These are phyloP conservation scores for Ctenicera cuprea DNA, from an alignment of 2,888 invertebrate genomes.

Conservation along the genomic window DNA sequence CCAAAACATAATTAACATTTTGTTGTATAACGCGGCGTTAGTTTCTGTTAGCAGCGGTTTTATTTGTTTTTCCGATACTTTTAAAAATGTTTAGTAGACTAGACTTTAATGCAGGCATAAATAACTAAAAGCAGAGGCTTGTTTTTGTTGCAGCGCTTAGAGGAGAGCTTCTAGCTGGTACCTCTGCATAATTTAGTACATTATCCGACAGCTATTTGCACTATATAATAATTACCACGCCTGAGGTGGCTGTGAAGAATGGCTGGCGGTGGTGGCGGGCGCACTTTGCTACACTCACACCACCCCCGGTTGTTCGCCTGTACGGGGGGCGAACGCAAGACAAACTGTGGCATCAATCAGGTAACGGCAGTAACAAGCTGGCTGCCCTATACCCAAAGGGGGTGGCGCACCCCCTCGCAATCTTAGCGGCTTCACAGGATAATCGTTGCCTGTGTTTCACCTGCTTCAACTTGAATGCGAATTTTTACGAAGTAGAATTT, in stretches of 20 bases:
- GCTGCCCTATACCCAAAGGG: constrained; percentile 7
- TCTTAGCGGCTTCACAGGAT: constrained; percentile 25
- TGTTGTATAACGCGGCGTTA: too few species aligned
- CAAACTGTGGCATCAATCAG: constrained; percentile 35
- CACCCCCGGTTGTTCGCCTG: constrained; percentile 17
- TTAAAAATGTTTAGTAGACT: constrained; percentile 3
- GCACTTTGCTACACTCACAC: constrained; percentile 22
- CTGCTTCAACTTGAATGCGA: neutral
- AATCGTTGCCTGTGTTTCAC: constrained; percentile 20
- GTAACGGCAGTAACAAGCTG: constrained; percentile 14
- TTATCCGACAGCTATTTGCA: constrained; percentile 43
- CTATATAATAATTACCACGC: constrained; percentile 43
- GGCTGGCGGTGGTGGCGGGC: constrained; percentile 14
- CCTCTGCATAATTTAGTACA: constrained; percentile 40
- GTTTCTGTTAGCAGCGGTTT: too few species aligned
- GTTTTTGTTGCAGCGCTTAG: constrained; percentile 34
- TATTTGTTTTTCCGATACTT: constrained; percentile 11
- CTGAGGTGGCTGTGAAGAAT: constrained; percentile 24
- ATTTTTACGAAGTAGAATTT: neutral
- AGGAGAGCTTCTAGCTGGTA: constrained; percentile 31
- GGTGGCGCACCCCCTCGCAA: constrained; percentile 2
- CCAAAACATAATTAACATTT: too few species aligned
- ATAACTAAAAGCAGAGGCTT: constrained; percentile 39
- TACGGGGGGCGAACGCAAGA: constrained; percentile 20
- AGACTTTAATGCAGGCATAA: constrained; percentile 36